phyloP scores from a whole-genome alignment of 2,797 vertebrate species.

The Alfaro cultratus region DNA sequence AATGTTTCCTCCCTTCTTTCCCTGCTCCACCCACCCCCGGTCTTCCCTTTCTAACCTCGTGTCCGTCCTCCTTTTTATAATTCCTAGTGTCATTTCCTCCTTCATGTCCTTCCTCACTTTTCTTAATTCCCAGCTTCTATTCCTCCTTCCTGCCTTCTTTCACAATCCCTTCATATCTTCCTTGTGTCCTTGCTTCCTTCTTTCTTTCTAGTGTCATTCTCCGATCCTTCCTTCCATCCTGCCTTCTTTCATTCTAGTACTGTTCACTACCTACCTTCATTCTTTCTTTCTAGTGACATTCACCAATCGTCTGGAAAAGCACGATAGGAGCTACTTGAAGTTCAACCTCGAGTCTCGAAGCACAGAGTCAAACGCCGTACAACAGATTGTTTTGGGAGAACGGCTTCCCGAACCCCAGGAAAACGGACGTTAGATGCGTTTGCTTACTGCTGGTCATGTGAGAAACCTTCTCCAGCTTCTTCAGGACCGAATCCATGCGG shows the following conservation, averaged over 20 bases:
- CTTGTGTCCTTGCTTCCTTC: too few species aligned
- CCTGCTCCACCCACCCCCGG: background rate
- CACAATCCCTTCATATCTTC: background rate
- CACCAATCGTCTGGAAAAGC: background rate
- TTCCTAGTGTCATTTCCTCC: background rate
- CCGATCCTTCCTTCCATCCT: background rate
- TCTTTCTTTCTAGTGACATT: too few species aligned
- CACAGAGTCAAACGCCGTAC: background rate
- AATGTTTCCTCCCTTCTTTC: background rate
- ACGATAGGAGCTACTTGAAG: background rate
- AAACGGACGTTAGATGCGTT: background rate
- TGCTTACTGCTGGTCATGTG: conserved; percentile 88
- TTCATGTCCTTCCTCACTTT: too few species aligned
- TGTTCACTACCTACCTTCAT: too few species aligned
- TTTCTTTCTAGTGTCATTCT: background rate
- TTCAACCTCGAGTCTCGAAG: background rate
- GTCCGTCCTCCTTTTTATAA: too few species aligned
- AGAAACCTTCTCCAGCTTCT: conserved; percentile 88
- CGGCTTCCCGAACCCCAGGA: too few species aligned
- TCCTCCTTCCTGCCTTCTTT: background rate
- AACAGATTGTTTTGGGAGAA: background rate
- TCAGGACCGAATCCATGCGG: conserved; percentile 84
- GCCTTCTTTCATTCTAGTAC: background rate
- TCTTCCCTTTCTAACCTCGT: background rate
- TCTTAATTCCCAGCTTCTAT: background rate